A percentile compares a stretch with the other conserved stretches of the same genome.
Conservation (phyloP, 2,113 vertebrate species). For the Steatornis caripensis region DNA sequence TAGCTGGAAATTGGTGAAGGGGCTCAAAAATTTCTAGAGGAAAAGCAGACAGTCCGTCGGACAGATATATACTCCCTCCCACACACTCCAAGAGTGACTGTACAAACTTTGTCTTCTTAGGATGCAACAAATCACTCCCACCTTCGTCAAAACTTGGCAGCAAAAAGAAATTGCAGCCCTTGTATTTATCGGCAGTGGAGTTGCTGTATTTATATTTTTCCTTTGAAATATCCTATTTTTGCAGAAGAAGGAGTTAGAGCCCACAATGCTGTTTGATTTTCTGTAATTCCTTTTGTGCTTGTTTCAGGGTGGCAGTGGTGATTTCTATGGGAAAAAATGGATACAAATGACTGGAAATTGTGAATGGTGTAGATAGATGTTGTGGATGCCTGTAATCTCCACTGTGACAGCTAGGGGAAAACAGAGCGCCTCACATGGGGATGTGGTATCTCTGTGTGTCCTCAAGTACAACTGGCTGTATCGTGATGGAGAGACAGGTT, state of each 20-base stretch:
- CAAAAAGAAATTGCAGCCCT: not conserved
- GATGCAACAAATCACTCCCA: not conserved
- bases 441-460: not conserved
- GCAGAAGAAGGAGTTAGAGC: not conserved
- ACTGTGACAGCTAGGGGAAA: not conserved
- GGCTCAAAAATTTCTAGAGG: not conserved
- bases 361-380: not conserved
- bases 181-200: not conserved
- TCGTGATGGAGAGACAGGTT: not conserved
- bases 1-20: not conserved
- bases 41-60: not conserved
- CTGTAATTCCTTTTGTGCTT: not conserved
- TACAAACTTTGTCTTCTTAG: not conserved
- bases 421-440: not conserved
- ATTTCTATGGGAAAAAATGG: fast-evolving
- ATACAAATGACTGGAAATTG: not conserved
- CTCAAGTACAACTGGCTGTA: not conserved
- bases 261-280: not conserved
- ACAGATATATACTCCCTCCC: not conserved
- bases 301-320: not conserved
- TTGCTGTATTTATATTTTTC: not conserved
- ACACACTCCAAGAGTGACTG: not conserved
- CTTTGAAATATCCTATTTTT: not conserved
- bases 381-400: not conserved
- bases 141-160: not conserved